Percentiles rank a stretch among this genome's conserved stretches.
Conservation (phyloP, 2,113 vertebrate genomes). For the Brachyhypopomus gauderio region DNA sequence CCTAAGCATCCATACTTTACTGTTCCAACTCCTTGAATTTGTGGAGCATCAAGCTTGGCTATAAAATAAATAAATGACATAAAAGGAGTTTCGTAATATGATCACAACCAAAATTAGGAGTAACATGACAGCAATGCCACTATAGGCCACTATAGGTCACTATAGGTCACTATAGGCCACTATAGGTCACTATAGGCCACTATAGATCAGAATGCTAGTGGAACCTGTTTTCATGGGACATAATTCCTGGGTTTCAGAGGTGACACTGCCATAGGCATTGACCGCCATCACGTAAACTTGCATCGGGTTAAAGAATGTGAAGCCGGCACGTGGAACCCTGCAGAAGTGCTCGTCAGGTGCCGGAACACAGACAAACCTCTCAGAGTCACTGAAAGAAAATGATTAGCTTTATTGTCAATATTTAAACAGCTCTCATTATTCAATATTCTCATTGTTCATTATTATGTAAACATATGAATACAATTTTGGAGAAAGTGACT, state of each 20-base stretch:
- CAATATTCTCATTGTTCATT: not conserved
- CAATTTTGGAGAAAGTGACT: not conserved
- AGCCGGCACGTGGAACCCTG: slow-evolving; percentile 74
- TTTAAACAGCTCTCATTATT: not conserved
- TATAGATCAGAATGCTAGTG: not conserved
- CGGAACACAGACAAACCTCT: slow-evolving; percentile 50
- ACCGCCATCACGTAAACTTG: slow-evolving; percentile 78
- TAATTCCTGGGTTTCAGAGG: slow-evolving; percentile 70
- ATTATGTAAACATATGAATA: not conserved
- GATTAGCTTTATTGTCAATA: not conserved
- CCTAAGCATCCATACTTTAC: slow-evolving; percentile 62
- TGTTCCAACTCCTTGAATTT: slow-evolving; percentile 52
- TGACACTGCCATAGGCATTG: slow-evolving; percentile 78
- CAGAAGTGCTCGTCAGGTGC: slow-evolving; percentile 60
- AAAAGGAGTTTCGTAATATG: not conserved
- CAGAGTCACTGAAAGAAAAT: slow-evolving; percentile 35
- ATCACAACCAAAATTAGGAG: not conserved
- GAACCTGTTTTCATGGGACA: slow-evolving; percentile 80
- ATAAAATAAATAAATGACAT: slow-evolving; percentile 42
- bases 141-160: no score
- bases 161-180: no score
- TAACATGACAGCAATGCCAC: no score
- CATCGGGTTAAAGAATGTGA: slow-evolving; percentile 73
- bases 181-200: no score
- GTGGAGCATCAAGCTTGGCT: slow-evolving; percentile 71